Evolutionary conservation across 1,140 invertebrate species (phyloP), one percentile per base, ranked within the genome.

Genomic region (Drosophila neocordata): DNA sequence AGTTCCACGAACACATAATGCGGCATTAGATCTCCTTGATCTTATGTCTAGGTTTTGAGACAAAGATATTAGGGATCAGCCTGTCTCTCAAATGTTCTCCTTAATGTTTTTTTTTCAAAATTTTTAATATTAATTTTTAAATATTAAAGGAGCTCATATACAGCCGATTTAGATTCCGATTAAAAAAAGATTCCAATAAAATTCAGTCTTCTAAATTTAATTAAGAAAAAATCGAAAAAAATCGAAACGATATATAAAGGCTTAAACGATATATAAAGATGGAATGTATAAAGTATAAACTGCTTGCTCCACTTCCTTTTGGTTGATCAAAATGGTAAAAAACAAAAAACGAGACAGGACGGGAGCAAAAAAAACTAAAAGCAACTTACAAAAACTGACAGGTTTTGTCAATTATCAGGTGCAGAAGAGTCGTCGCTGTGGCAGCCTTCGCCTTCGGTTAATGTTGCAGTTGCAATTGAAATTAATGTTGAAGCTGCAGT

Each of bases 361-460:
- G 41, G 15, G 13, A 15, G 41, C 41, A 51, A 62, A 59, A 62
- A 59, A 68, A 66, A 56, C 48, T 52, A 61, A 37, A 67, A 56
- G 12, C 38, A 9, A 34, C 31, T 6, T 34, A 34, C 31, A 34
- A 9, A 68, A 70, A 75, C 77, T 80, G 80, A 70, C 77, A 85
- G 77, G 80, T 85, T 85, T 87, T 85, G 81, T 87, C 82, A 87
- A 87, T 87, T 85, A 85, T 85, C 82, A 81, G 82, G 69, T 87
- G 82, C 38, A 56, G 13, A 35, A 18, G 31, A 55, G 48, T 51
- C 44, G 48, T 51, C 44, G 18, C 24, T 13, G 38, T 41, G 38
- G 38, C 38, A 41, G 38, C 38, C n/a, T 13, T 41, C 38, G 13
- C n/a, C 38, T 2, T 12, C 8, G 12, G 35, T 34, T 34, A 9